A percentile compares a stretch with the other conserved stretches of the same genome.
These are phyloP conservation scores for Crambe crambe DNA, from an alignment of 37 sponge, comb jelly and placozoan species.

Conservation along the genomic window DNA sequence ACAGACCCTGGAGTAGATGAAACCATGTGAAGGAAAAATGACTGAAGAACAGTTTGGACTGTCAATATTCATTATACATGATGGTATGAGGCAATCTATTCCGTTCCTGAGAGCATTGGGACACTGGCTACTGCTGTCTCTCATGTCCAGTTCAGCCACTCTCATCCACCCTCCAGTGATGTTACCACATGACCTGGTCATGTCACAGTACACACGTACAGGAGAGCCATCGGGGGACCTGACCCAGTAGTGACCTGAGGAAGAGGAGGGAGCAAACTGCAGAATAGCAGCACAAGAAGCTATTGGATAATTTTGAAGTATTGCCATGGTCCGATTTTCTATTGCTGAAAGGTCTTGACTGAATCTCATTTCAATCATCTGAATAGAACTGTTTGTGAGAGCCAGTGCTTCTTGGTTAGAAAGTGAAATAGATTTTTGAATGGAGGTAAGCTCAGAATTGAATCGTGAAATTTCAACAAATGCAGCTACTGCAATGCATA, in stretches of 20 bases:
- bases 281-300: slow-evolving; percentile 12
- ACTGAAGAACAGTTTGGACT: background rate
- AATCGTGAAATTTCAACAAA: background rate
- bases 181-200: slow-evolving; percentile 17
- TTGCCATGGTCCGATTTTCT: no score
- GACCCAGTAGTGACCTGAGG: slow-evolving; percentile 23
- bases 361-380: no score
- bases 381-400: no score
- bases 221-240: slow-evolving; percentile 6
- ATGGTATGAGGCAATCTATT: background rate
- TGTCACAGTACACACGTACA: slow-evolving; percentile 17
- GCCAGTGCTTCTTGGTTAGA: no score
- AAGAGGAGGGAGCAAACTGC: background rate
- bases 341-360: no score
- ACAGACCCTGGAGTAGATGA: no score
- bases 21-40: background rate
- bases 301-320: background rate
- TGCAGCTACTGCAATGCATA: no score
- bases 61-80: background rate
- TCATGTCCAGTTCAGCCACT: slow-evolving; percentile 29
- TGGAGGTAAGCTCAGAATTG: background rate
- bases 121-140: slow-evolving; percentile 8
- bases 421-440: background rate
- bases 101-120: background rate
- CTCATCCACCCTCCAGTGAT: slow-evolving; percentile 27